A percentile compares a stretch with the other conserved stretches of the same genome.
These are phyloP conservation scores for Drosophila novamexicana DNA, from an alignment of 1,140 invertebrate species.

Conservation along the genomic window DNA sequence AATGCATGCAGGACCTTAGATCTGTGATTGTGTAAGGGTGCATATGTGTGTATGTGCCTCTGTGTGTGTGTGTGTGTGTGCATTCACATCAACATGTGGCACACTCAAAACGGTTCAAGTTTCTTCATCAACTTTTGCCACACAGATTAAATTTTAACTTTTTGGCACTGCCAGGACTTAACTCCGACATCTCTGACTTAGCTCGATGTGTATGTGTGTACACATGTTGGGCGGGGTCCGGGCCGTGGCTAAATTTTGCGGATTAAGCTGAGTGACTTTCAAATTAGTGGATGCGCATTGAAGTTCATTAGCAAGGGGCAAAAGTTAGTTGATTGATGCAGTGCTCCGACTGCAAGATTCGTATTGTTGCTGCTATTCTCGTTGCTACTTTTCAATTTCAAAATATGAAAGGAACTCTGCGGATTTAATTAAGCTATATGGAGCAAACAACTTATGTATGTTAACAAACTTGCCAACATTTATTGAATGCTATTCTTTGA, in stretches of 20 bases:
- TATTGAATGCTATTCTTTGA: constrained; percentile 14
- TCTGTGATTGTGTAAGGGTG: neutral
- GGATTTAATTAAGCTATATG: constrained; percentile 32
- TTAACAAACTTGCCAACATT: too few relatives aligned
- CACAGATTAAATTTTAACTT: constrained; percentile 81
- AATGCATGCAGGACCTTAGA: constrained; percentile 41
- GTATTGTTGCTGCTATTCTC: constrained; percentile 26
- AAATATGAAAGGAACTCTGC: neutral
- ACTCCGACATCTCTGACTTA: constrained; percentile 36
- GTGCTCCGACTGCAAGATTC: constrained; percentile 49
- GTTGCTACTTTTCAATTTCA: constrained; percentile 7
- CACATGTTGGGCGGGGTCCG: neutral
- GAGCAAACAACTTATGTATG: neutral
- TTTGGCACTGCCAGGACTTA: constrained; percentile 61
- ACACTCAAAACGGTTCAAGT: constrained; percentile 53
- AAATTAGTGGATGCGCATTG: constrained; percentile 72
- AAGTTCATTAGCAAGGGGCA: constrained; percentile 73
- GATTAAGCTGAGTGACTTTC: constrained; percentile 80
- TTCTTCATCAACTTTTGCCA: constrained; percentile 80
- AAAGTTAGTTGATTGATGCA: constrained; percentile 76
- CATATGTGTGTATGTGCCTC: constrained; percentile 7
- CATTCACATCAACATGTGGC: constrained; percentile 69
- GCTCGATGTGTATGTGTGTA: constrained; percentile 21
- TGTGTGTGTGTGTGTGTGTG: constrained; percentile 15
- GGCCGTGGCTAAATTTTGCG: constrained; percentile 58